These are phyloP conservation scores for Pelvicachromis taeniatus DNA, from an alignment of 2,113 vertebrate species.

Conservation along the genomic window DNA sequence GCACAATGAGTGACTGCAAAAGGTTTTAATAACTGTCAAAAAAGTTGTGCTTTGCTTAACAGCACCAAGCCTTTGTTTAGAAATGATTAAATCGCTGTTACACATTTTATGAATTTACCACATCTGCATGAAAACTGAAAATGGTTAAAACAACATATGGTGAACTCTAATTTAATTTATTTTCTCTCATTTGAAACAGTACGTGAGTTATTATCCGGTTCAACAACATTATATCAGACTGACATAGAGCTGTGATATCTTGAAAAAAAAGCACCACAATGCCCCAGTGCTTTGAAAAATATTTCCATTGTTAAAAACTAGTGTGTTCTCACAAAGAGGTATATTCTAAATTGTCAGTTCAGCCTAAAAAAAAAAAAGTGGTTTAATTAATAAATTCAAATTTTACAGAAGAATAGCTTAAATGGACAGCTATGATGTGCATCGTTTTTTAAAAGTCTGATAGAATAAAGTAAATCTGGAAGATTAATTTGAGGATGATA, in stretches of 20 bases:
- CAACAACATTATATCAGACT: not conserved
- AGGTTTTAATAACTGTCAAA: not conserved
- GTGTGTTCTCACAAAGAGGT: not conserved
- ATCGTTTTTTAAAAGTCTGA: not conserved
- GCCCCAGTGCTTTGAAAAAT: not conserved
- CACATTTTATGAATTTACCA: not conserved
- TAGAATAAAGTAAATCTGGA: not conserved
- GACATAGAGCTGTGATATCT: rapidly evolving
- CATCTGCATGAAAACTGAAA: not conserved
- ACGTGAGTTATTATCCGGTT: not conserved
- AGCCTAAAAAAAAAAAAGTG: not conserved
- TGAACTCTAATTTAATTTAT: rapidly evolving
- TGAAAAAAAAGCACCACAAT: rapidly evolving
- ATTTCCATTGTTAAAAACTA: not conserved
- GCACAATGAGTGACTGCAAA: not conserved
- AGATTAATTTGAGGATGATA: not conserved
- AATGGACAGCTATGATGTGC: not conserved
- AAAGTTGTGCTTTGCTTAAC: not conserved
- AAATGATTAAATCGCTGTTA: not conserved
- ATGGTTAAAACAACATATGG: not conserved
- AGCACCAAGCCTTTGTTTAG: not conserved
- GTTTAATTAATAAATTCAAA: not conserved
- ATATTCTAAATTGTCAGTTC: not conserved
- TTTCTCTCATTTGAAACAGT: not conserved
- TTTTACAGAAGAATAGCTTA: not conserved